A percentile compares a stretch with the other conserved stretches of the same genome.
phyloP scores from a whole-genome alignment of 2,888 invertebrate species.

The Callyntrura sp. region DNA sequence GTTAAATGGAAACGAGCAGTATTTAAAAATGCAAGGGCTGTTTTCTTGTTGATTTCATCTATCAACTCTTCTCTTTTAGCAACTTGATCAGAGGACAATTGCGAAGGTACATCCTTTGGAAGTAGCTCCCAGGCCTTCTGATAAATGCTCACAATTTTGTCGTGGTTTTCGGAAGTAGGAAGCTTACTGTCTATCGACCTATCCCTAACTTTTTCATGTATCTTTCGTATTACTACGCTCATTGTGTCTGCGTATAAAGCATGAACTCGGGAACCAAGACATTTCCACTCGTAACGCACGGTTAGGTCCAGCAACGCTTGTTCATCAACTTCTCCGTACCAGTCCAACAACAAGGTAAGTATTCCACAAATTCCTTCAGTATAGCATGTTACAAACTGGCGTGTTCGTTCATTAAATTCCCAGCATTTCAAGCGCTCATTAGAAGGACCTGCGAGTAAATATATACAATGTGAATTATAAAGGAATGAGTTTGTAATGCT shows the following conservation, averaged over 20 bases:
- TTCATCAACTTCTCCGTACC: not conserved
- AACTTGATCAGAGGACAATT: not conserved
- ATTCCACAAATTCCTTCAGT: constrained; percentile 5
- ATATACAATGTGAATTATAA: no score
- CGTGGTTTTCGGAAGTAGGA: not conserved
- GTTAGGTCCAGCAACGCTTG: not conserved
- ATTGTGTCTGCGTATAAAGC: constrained; percentile 1
- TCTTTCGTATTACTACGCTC: not conserved
- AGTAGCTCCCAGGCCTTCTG: not conserved
- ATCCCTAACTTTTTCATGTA: not conserved
- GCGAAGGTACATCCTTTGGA: not conserved
- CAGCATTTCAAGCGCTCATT: constrained; percentile 12
- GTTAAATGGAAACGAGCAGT: not conserved
- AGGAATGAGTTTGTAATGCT: not conserved
- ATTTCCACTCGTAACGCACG: constrained; percentile 16
- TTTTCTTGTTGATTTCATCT: constrained; percentile 14
- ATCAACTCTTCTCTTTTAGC: not conserved
- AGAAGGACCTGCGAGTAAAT: not conserved
- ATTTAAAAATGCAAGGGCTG: not conserved
- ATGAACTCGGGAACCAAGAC: constrained; percentile 20
- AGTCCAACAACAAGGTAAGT: not conserved
- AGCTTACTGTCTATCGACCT: not conserved
- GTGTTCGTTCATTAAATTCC: not conserved
- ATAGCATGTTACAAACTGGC: not conserved
- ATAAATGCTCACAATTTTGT: not conserved